These are phyloP conservation scores for Ambastaia sidthimunki DNA, from an alignment of 2,797 vertebrate genomes.

Conservation along the genomic window DNA sequence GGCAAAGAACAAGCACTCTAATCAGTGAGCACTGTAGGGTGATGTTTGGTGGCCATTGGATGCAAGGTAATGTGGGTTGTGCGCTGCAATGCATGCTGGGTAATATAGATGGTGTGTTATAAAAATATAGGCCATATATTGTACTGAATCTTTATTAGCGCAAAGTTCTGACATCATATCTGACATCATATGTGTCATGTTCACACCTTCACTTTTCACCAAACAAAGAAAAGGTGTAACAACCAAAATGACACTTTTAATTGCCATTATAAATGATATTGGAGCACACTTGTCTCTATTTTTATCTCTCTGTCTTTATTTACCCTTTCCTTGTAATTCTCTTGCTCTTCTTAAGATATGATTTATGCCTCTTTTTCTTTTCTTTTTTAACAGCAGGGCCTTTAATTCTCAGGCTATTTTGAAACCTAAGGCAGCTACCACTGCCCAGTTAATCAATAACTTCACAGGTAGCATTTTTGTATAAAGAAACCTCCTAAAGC, in stretches of 20 bases:
- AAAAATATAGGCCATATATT: neutral
- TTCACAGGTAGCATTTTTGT: neutral
- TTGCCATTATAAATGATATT: slow-evolving; percentile 15
- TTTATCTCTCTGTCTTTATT: neutral
- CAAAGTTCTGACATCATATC: neutral
- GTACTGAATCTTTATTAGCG: slow-evolving; percentile 25
- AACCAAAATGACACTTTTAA: slow-evolving; percentile 16
- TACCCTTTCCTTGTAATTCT: neutral
- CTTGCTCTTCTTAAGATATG: neutral
- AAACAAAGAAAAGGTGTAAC: neutral
- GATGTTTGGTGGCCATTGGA: slow-evolving; percentile 17
- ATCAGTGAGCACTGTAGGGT: slow-evolving; percentile 30
- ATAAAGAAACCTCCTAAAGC: neutral
- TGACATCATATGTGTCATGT: slow-evolving; percentile 9
- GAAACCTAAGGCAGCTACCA: neutral
- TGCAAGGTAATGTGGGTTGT: slow-evolving; percentile 5
- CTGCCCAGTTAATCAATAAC: neutral
- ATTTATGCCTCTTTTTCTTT: slow-evolving; percentile 11
- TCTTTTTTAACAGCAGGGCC: neutral
- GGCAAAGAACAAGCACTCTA: slow-evolving; percentile 41
- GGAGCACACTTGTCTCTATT: neutral
- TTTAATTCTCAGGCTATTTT: neutral
- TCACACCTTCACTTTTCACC: neutral
- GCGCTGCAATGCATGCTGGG: slow-evolving; percentile 27
- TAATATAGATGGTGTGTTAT: slow-evolving; percentile 10